Base-by-base conservation (phyloP, 2,888 invertebrate genomes). In the Athalia circularis region DNA sequence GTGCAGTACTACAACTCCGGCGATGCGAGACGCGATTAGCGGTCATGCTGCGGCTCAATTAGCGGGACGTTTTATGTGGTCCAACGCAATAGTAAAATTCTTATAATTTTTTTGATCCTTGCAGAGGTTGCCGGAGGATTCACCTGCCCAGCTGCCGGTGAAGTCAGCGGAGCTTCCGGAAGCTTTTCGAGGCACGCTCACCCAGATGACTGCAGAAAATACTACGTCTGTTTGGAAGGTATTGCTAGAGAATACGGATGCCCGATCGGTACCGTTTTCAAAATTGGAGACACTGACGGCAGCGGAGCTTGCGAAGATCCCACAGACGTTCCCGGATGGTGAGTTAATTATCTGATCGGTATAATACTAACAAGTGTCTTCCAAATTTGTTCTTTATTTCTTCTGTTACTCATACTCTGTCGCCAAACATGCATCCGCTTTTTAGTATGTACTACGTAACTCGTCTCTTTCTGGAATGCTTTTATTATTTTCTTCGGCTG, bases 251-350 rank as follows among this genome's bases (percentile, higher is more conserved):
- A 98, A 91, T 98, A 98, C 91, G 98, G 98, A 83, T 98, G 98
- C 92, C 97, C 97, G 87, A 96, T 98, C 89, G 98, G 98, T 79
- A 97, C 97, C 79, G 98, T 98, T 76, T 98, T 97, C 95, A 97
- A 97, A 91, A 97, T 97, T 91, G 97, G 97, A 80, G 96, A 96
- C 88, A 92, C 95, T 87, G 97, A 97, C 85, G 97, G 97, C 87
- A 95, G 95, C 85, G 97, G 97, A 84, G 96, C 96, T 93, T 98
- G 98, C 91, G 96, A 97, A 91, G 97, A 97, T 90, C 98, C 98
- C 84, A 97, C 97, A 92, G 97, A 97, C 91, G 98, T 98, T 92
- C 96, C 96, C 91, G 98, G 97, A 94, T 98, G 97, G 97, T 97
- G 91, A 95, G 96, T 93, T 80, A 0, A 29, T 29, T 29, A 29